Percentiles rank a stretch among this genome's conserved stretches.
These are phyloP conservation scores for Apocrypta bakeri DNA, from an alignment of 1,140 invertebrate genomes.

Conservation along the genomic window DNA sequence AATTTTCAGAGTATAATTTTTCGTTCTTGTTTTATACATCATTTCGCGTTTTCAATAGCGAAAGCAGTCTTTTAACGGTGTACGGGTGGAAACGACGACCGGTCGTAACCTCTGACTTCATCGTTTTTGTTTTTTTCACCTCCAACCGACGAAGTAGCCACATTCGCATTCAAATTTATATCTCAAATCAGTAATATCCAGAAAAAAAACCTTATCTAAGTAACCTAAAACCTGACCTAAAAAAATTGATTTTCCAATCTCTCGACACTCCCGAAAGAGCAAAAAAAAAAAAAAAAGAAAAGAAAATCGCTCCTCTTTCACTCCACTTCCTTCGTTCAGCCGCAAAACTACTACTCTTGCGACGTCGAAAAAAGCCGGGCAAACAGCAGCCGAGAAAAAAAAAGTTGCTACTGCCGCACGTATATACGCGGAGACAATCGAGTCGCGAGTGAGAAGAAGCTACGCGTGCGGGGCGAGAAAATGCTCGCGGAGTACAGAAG, in stretches of 20 bases:
- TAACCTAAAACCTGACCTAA: slow-evolving; percentile 18
- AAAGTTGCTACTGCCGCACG: background rate
- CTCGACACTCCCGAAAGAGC: too few relatives aligned
- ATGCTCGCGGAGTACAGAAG: background rate
- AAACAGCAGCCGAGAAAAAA: background rate
- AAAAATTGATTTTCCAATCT: slow-evolving; percentile 23
- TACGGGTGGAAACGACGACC: background rate
- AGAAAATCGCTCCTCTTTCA: background rate
- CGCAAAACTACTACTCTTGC: background rate
- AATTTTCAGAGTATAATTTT: background rate
- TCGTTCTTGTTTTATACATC: background rate
- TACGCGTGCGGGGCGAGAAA: background rate
- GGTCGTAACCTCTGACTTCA: background rate
- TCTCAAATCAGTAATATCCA: too few relatives aligned
- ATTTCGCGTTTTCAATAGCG: background rate
- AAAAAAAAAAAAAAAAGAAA: slow-evolving; percentile 8
- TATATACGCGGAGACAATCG: slow-evolving; percentile 28
- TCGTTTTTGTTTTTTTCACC: background rate
- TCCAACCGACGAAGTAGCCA: too few relatives aligned
- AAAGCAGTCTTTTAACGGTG: background rate
- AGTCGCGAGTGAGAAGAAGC: background rate
- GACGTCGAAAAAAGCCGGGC: slow-evolving; percentile 15
- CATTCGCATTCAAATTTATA: slow-evolving; percentile 5
- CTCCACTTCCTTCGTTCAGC: background rate
- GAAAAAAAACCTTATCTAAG: too few relatives aligned